These are phyloP conservation scores for Hippolais icterina DNA, from an alignment of 2,113 vertebrate genomes.

Conservation along the genomic window DNA sequence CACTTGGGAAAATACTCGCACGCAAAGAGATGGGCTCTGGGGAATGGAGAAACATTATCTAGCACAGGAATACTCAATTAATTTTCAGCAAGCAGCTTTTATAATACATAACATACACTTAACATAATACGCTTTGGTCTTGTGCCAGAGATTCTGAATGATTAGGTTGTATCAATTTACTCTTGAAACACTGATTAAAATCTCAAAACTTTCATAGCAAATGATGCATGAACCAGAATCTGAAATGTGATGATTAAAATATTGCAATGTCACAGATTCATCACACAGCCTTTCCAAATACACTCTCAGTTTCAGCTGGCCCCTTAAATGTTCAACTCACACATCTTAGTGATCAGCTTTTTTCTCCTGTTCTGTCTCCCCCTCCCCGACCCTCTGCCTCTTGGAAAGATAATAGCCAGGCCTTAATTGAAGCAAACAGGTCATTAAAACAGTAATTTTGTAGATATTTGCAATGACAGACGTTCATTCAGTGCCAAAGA, in stretches of 20 bases:
- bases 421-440: conserved; percentile 69
- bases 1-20: conserved; percentile 69
- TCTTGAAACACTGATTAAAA: conserved; percentile 71
- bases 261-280: conserved; percentile 68
- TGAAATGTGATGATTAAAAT: conserved; percentile 71
- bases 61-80: conserved; percentile 69
- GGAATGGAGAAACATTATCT: conserved; percentile 66
- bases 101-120: conserved; percentile 71
- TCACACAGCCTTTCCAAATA: conserved; percentile 59
- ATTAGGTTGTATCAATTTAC: conserved; percentile 70
- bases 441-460: conserved; percentile 68
- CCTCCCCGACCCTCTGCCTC: neutral
- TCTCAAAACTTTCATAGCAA: conserved; percentile 69
- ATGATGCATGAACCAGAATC: conserved; percentile 71
- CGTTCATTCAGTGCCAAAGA: conserved; percentile 61
- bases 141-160: conserved; percentile 64
- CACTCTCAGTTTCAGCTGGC: conserved; percentile 59
- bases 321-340: conserved; percentile 52
- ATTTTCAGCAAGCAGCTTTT: conserved; percentile 69
- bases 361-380: neutral
- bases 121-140: conserved; percentile 65
- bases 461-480: conserved; percentile 56
- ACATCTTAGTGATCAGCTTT: conserved; percentile 42
- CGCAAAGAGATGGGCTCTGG: conserved; percentile 66
- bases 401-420: conserved; percentile 64